Conservation (phyloP, 2,797 vertebrate genomes). For the Mionectes olivaceus region DNA sequence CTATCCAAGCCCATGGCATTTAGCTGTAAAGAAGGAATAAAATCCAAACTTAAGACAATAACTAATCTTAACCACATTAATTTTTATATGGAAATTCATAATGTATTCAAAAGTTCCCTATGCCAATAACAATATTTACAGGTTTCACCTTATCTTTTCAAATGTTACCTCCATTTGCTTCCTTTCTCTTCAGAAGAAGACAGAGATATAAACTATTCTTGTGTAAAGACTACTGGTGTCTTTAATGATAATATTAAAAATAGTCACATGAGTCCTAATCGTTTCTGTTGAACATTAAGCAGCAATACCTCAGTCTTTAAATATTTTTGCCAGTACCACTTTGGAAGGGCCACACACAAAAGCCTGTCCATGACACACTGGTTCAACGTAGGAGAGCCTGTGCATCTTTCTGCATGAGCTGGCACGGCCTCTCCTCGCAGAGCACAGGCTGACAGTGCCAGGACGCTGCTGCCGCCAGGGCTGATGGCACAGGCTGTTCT, state of each 20-base stretch:
- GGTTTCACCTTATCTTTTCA: background rate
- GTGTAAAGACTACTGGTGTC: background rate
- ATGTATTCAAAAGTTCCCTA: background rate
- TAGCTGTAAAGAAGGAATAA: background rate
- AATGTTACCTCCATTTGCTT: background rate
- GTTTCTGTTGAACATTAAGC: background rate
- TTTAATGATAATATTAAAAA: background rate
- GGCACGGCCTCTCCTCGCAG: background rate
- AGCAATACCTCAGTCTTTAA: background rate
- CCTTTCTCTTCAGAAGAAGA: background rate
- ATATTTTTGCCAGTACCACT: background rate
- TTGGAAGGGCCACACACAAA: accelerated
- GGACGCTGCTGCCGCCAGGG: accelerated
- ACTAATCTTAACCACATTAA: background rate
- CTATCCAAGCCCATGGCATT: background rate
- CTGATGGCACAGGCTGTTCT: background rate
- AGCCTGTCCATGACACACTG: accelerated
- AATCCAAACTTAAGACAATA: background rate
- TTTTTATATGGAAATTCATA: background rate
- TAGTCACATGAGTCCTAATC: background rate
- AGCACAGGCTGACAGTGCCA: accelerated
- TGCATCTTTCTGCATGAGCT: background rate
- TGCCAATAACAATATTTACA: background rate
- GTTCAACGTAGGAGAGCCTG: background rate
- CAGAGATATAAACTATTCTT: background rate